Base-by-base conservation (phyloP, 1,140 invertebrate genomes). In the Drosophila nannoptera region DNA sequence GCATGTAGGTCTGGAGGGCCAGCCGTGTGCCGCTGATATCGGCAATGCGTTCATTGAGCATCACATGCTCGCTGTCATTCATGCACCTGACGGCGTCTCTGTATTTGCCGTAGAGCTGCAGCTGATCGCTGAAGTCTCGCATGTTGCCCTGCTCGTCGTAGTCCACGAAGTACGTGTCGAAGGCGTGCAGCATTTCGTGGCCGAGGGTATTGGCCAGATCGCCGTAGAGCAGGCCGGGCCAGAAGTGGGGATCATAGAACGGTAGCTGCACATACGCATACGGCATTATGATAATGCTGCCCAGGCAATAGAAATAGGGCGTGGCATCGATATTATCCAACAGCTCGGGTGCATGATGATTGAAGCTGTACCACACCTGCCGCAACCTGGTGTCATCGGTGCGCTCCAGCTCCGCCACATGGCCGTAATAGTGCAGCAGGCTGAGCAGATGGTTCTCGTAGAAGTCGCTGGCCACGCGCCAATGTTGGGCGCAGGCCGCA, bases 21-120 rank as follows among this genome's bases (percentile, higher is more conserved):
- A 88, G 55, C 0, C 78, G 87, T 7, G 87, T 81, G 12, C 87
- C 87, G 52, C 87, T 88, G 11, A 88, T 75, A 36, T 88, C 87
- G 0, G 87, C 68, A 4, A 61, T 64, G 4, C 81, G 81, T 35
- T 84, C 81, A 29, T 80, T 84, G 3, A 84, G 16, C 45, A 64
- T 62, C 4, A 75, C 48, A 0, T 63, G 63, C 0, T 49, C 33
- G 38, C 69, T 69, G 43, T 74, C 68, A 7, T 84, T 86, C 7
- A 84, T 54, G 36, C 81, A 84, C 0, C 53, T 56, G 4, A 84
- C 64, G 5, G 56, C 65, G 0, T 36, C 16, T 48, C 43, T 43
- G 12, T 84, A 80, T 4, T 43, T 16, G 1, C 14, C 33, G 40
- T 80, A 62, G 3, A 48, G 50, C 5, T 33, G 32, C 9, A 84